A percentile compares a stretch with the other conserved stretches of the same genome.
Conservation (phyloP, 1,140 invertebrate species). For the Rhyzopertha dominica region DNA sequence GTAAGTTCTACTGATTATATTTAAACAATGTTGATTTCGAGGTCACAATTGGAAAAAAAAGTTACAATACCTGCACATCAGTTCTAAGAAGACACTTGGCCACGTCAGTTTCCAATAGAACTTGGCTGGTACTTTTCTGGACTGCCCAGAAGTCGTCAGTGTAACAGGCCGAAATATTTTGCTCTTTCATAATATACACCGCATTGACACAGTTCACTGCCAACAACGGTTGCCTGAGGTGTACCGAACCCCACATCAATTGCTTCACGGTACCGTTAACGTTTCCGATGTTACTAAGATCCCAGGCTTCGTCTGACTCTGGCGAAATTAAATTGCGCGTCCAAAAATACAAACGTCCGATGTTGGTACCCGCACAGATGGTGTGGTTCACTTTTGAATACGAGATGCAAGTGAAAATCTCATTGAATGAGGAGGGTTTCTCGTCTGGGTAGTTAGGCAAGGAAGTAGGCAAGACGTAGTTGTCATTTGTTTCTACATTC, state of each 20-base stretch:
- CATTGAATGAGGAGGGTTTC: conserved; percentile 43
- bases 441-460: conserved; percentile 36
- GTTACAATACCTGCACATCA: too few relatives aligned
- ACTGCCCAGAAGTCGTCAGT: conserved; percentile 66
- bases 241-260: conserved; percentile 66
- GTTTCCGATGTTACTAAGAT: conserved; percentile 57
- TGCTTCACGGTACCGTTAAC: conserved; percentile 69
- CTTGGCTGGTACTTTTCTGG: conserved; percentile 59
- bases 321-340: conserved; percentile 49
- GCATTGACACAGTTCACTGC: conserved; percentile 82
- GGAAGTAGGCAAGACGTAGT: conserved; percentile 67
- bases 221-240: conserved; percentile 63
- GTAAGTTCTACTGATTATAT: too few relatives aligned
- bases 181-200: conserved; percentile 81
- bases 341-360: conserved; percentile 90
- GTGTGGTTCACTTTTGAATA: conserved; percentile 62
- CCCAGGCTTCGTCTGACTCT: conserved; percentile 59
- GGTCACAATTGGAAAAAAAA: too few relatives aligned
- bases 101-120: conserved; percentile 54
- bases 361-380: conserved; percentile 85
- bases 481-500: conserved; percentile 91
- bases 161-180: conserved; percentile 71
- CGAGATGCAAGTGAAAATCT: conserved; percentile 68
- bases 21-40: too few relatives aligned
- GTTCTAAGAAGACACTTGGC: conserved; percentile 28